phyloP scores from a whole-genome alignment of 2,113 vertebrate genomes.

The Phrynosoma platyrhinos region DNA sequence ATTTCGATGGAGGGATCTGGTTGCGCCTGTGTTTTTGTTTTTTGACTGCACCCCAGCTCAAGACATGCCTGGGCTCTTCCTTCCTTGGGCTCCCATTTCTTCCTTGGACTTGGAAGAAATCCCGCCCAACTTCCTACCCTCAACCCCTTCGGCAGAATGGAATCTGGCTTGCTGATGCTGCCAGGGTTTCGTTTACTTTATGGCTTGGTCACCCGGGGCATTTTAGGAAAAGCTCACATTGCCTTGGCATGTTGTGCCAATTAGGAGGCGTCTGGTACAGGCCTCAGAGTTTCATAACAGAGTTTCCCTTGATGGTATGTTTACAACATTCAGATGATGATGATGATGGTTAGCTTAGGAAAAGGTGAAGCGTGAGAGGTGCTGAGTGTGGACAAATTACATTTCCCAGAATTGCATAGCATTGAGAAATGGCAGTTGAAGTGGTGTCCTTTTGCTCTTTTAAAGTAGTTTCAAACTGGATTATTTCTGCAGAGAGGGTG shows the following conservation, averaged over 20 bases:
- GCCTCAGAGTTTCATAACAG: not conserved
- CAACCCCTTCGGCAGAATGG: not conserved
- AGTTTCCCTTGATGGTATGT: not conserved
- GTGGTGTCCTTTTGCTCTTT: too few relatives aligned
- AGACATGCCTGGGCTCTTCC: not conserved
- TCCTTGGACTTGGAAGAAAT: not conserved
- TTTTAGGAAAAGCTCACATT: not conserved
- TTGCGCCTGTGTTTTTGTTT: not conserved
- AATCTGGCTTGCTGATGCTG: not conserved
- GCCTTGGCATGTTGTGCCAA: not conserved
- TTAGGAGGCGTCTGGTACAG: not conserved
- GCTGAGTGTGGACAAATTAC: not conserved
- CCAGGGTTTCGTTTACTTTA: not conserved
- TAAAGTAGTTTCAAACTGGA: too few relatives aligned
- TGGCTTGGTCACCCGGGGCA: slow-evolving; percentile 13
- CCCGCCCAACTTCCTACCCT: not conserved
- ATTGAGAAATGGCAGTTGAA: too few relatives aligned
- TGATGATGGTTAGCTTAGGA: not conserved
- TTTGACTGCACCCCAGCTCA: not conserved
- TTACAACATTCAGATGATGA: not conserved
- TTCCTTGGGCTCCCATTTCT: not conserved
- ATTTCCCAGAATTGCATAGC: too few relatives aligned
- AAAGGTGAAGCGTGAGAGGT: not conserved
- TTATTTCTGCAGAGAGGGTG: too few relatives aligned
- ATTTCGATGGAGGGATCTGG: not conserved